Base-by-base conservation (phyloP, 2,113 vertebrate genomes). In the Dromaius novaehollandiae region DNA sequence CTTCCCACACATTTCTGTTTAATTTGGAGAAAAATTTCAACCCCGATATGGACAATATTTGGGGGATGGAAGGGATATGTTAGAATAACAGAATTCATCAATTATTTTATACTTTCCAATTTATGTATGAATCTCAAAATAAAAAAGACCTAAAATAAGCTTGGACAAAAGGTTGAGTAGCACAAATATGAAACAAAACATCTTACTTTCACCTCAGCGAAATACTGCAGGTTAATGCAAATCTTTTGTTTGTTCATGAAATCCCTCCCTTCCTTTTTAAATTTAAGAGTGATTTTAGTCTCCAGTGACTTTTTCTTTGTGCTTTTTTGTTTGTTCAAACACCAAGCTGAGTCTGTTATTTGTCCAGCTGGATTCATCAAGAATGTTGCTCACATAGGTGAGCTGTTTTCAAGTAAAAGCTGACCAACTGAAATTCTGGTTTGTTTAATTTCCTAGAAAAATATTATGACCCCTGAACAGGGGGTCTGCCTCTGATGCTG, bases 401-500 rank as follows among this genome's bases (percentile, higher is more conserved):
- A 89, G 89, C 84, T 94, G 36, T 96, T 97, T 92, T 89, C 64
- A 51, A 93, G 87, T 78, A 86, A 97, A 80, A 89, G 93, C 87
- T 95, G 96, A 97, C 84, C 64, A 82, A 79, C 85, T 93, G 75
- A 95, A 96, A 95, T 95, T 61, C 84, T 77, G 91, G 32, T 80
- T 86, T 95, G 89, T 95, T 94, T 96, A 88, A 94, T 95, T 97
- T 97, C 93, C 86, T 95, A 77, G 89, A 89, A 97, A 92, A 89
- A 89, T 63, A 91, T 88, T 83, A 69, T 95, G 93, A 89, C 82
- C 89, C 50, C 53, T 76, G 44, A 66, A 48, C 60, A 82, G 63
- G 48, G 21, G 48, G 11, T 56, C 68, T 89, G 86, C 40, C 78
- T 88, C 96, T 94, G 78, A 70, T 93, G 48, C 58, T 89, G 89